Conservation (phyloP, 2,888 invertebrate species). For the Cheiracanthium punctorium region DNA sequence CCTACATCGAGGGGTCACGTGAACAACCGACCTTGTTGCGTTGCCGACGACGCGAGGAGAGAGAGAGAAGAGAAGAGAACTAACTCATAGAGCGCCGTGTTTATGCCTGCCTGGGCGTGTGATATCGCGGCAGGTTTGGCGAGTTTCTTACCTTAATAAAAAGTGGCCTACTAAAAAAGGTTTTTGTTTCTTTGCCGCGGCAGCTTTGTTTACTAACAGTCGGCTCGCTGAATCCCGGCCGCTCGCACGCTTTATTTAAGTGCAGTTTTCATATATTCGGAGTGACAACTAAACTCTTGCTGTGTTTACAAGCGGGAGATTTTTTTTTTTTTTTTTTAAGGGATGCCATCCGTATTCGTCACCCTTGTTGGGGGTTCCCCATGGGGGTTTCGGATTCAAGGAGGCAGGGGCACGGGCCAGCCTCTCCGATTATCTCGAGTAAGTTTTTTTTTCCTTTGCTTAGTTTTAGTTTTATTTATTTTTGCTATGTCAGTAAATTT, state of each 20-base stretch:
- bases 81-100: not conserved
- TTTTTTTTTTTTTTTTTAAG: too few species aligned
- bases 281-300: not conserved
- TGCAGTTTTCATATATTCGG: not conserved
- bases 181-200: conserved; percentile 29
- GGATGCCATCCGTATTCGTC: conserved; percentile 47
- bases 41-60: not conserved
- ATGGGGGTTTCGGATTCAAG: conserved; percentile 72
- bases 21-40: conserved; percentile 5
- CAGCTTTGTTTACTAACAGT: conserved; percentile 58
- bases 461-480: too few species aligned
- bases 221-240: not conserved
- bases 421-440: conserved; percentile 54
- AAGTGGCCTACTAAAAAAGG: conserved; percentile 61
- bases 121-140: conserved; percentile 60
- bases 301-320: not conserved
- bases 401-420: conserved; percentile 57
- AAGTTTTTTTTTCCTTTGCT: too few species aligned
- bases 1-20: conserved; percentile 28
- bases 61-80: not conserved
- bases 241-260: not conserved
- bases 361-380: conserved; percentile 71
- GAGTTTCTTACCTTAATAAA: conserved; percentile 42
- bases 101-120: conserved; percentile 28
- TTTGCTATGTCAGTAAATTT: too few species aligned